Evolutionary conservation across 2,888 invertebrate genomes (phyloP).

Genomic region (Bembecia ichneumoniformis): DNA sequence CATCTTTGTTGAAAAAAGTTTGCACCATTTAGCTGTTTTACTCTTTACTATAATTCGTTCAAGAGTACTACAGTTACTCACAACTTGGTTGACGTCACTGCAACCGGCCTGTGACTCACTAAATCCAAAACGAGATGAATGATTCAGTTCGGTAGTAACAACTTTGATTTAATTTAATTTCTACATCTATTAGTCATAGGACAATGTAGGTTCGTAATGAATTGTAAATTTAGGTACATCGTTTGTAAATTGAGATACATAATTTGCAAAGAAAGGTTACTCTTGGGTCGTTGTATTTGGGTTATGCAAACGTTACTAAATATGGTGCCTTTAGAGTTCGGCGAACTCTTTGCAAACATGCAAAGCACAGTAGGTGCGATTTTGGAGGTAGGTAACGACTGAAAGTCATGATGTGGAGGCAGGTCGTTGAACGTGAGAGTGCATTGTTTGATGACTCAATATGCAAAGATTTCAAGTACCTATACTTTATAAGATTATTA

Average conservation of each 20-base stretch:
- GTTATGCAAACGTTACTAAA: no score
- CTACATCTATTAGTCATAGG: background rate
- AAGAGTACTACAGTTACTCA: constrained; percentile 29
- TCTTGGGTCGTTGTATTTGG: no score
- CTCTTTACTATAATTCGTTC: constrained; percentile 21
- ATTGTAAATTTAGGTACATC: no score
- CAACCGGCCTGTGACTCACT: constrained; percentile 39
- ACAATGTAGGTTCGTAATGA: no score
- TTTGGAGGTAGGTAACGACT: constrained; percentile 40
- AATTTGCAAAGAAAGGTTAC: no score
- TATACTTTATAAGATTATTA: no score
- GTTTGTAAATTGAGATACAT: no score
- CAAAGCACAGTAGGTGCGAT: constrained; percentile 26
- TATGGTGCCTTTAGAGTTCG: background rate
- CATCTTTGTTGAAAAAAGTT: constrained; percentile 16
- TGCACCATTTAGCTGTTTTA: constrained; percentile 10
- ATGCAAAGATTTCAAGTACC: constrained; percentile 8
- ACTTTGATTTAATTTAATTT: background rate
- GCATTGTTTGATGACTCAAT: constrained; percentile 44
- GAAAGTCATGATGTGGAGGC: constrained; percentile 29
- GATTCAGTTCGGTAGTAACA: constrained; percentile 20
- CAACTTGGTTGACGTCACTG: constrained; percentile 42
- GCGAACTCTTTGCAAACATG: constrained; percentile 16
- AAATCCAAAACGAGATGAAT: constrained; percentile 28
- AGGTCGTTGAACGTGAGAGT: constrained; percentile 51